Percentiles rank a stretch among this genome's conserved stretches.
phyloP scores from a whole-genome alignment of 2,113 vertebrate genomes.

The Equus przewalskii region DNA sequence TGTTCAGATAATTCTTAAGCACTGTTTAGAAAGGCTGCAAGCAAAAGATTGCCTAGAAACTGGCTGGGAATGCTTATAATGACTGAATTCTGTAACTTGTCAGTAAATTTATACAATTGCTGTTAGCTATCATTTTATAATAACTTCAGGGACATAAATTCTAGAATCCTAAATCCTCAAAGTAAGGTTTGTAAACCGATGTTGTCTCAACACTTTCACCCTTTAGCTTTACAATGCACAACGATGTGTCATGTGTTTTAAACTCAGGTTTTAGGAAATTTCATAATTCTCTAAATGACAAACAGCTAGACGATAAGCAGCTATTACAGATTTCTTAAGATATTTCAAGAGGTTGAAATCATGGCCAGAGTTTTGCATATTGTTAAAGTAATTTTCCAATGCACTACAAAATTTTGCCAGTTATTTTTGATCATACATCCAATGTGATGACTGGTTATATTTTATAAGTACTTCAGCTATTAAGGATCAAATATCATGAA shows the following conservation, averaged over 20 bases:
- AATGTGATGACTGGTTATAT: neutral
- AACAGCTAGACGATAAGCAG: neutral
- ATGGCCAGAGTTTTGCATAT: neutral
- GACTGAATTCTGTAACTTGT: neutral
- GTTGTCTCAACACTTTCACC: neutral
- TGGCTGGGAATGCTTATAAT: neutral
- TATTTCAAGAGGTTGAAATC: neutral
- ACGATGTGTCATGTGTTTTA: neutral
- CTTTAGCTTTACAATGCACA: neutral
- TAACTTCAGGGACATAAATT: neutral
- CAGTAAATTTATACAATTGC: neutral
- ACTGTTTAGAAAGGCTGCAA: neutral
- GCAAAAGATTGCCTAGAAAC: neutral
- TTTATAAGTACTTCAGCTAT: neutral
- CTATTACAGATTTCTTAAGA: neutral
- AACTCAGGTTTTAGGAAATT: conserved; percentile 21
- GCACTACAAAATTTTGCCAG: neutral
- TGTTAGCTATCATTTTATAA: neutral
- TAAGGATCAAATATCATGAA: neutral
- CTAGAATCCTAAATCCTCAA: conserved; percentile 15
- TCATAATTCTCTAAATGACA: conserved; percentile 22
- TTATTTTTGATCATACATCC: neutral
- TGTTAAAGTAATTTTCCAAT: neutral
- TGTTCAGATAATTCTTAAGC: neutral
- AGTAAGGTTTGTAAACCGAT: neutral